A percentile compares a stretch with the other conserved stretches of the same genome.
Evolutionary conservation across 2,888 invertebrate genomes (phyloP).

Genomic region (Agrilus cyanescens): DNA sequence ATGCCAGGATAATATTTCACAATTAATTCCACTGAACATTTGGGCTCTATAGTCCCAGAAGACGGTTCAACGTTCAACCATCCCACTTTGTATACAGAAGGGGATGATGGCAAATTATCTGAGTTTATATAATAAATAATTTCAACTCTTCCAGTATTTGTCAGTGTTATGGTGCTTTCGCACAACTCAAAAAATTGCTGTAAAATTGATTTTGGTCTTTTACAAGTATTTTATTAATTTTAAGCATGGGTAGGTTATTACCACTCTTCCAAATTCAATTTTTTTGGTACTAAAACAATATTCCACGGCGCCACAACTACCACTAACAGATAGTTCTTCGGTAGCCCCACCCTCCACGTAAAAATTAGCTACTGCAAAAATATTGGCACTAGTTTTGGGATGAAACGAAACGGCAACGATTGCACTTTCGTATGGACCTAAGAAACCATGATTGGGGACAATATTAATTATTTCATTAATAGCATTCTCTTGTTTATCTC

Average conservation of each 20-base stretch:
- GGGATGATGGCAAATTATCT: conserved; percentile 34
- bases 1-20: conserved; percentile 43
- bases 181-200: conserved; percentile 32
- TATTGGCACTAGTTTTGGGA: conserved; percentile 35
- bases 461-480: conserved; percentile 37
- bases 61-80: conserved; percentile 38
- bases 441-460: conserved; percentile 38
- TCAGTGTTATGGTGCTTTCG: conserved; percentile 28
- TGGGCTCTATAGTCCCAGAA: conserved; percentile 34
- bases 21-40: conserved; percentile 34
- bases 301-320: conserved; percentile 14
- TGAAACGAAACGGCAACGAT: conserved; percentile 39
- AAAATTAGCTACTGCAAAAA: conserved; percentile 40
- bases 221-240: too few species aligned
- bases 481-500: conserved; percentile 29
- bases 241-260: conserved; percentile 13
- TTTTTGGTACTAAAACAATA: too few species aligned
- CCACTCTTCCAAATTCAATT: conserved; percentile 32
- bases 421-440: conserved; percentile 42
- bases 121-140: conserved; percentile 38
- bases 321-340: conserved; percentile 39
- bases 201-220: too few species aligned
- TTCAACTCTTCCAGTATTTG: conserved; percentile 39
- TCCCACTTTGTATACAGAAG: conserved; percentile 32
- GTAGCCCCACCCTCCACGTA: conserved; percentile 45